phyloP scores from a whole-genome alignment of 2,888 invertebrate species.

The Trissolcus japonicus region DNA sequence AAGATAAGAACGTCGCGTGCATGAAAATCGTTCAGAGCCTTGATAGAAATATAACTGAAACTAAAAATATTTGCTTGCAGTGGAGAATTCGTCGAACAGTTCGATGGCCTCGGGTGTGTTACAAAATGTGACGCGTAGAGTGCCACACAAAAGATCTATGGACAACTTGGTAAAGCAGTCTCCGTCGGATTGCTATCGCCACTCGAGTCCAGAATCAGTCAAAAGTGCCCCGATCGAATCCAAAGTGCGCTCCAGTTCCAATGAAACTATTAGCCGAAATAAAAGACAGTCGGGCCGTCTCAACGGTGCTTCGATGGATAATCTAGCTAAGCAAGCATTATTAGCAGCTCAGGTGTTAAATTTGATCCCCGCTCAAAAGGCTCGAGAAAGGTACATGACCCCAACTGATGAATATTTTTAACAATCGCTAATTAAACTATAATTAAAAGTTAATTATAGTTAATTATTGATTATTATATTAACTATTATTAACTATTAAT shows the following conservation, averaged over 20 bases:
- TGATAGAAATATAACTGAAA: conserved; percentile 4
- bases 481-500: too few species aligned
- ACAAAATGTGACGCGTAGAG: conserved; percentile 64
- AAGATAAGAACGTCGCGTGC: neutral
- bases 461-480: too few species aligned
- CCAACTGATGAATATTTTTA: too few species aligned
- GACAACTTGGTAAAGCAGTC: conserved; percentile 73
- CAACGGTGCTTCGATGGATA: conserved; percentile 79
- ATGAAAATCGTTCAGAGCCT: neutral
- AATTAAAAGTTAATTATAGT: too few species aligned
- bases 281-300: conserved; percentile 63
- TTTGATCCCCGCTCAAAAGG: conserved; percentile 89
- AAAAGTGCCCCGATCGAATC: conserved; percentile 71
- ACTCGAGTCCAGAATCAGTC: conserved; percentile 74
- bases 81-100: conserved; percentile 70
- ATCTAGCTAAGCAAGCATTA: conserved; percentile 84
- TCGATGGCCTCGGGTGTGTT: conserved; percentile 71
- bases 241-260: conserved; percentile 72
- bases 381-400: conserved; percentile 82
- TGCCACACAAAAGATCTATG: conserved; percentile 72
- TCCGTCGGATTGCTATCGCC: conserved; percentile 69
- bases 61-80: conserved; percentile 60
- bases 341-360: conserved; percentile 88
- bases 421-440: too few species aligned
- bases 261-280: conserved; percentile 69